Evolutionary conservation across 2,113 vertebrate genomes (phyloP).

Genomic region (Martes martes): DNA sequence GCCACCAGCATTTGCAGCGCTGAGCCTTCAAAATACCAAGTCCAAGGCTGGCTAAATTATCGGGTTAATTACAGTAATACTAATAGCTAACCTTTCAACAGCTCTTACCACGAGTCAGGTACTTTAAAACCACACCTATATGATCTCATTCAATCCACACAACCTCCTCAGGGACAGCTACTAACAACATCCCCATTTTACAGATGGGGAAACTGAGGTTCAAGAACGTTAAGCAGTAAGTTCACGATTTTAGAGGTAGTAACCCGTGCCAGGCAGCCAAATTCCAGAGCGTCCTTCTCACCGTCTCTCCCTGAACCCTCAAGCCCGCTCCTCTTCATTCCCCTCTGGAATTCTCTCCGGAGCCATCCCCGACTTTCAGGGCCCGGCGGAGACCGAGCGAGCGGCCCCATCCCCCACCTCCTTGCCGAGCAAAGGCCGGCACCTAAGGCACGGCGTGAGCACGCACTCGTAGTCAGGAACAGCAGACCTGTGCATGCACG

Average conservation of each 20-base stretch:
- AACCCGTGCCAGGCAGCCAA: neutral
- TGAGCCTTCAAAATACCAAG: neutral
- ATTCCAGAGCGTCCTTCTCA: neutral
- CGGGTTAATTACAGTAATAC: no score
- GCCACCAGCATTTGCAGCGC: no score
- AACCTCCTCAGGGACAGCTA: neutral
- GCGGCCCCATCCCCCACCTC: neutral
- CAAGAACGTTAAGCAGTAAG: neutral
- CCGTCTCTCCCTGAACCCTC: neutral
- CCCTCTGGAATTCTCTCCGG: neutral
- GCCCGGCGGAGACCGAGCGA: fast-evolving
- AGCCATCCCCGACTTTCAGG: neutral
- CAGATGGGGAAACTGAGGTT: neutral
- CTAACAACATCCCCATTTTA: neutral
- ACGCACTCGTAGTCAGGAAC: neutral
- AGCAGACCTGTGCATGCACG: fast-evolving
- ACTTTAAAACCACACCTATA: neutral
- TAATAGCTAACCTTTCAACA: neutral
- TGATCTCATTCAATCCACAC: neutral
- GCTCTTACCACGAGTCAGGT: neutral
- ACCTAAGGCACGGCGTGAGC: neutral
- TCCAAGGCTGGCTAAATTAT: neutral
- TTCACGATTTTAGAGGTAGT: no score
- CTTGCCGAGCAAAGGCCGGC: neutral
- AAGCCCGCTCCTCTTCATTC: neutral